Evolutionary conservation across 2,113 vertebrate species (phyloP), one percentile per base, ranked within the genome.

Genomic region (Picathartes gymnocephalus): DNA sequence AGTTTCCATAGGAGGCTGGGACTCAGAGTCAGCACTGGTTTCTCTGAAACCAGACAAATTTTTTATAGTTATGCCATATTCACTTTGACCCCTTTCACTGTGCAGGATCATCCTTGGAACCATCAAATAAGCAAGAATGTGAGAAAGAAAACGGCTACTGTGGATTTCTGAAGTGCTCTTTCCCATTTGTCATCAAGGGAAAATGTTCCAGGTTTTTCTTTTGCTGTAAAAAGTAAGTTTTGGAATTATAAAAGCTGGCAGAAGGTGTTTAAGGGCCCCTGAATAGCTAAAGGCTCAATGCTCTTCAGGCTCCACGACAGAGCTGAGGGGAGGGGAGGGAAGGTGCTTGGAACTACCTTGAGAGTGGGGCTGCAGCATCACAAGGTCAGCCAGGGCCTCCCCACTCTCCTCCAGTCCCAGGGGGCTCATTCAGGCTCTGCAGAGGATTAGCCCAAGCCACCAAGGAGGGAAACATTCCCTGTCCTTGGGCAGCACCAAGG

Each of bases 171-270:
- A 35, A 35, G 0, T 86, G 82, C 25, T 0, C 2, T 2, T 65
- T 50, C 16, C 61, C 37, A 21, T 66, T 0, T 35, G 3, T 0
- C 35, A 22, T 35, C 2, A 0, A 0, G 0, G 82, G 82, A 58
- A 76, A 10, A 37, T 86, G 71, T n/a, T 58, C 64, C 11, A 28
- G 1, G 7, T 18, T 68, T 1, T 15, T 0, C 24, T 40, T 13
- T 35, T 86, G 83, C 53, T 86, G 83, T 53, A 76, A 50, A 50
- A 35, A 0, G 83, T 58, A 44, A 68, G 61, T 76, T 37, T 37
- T 22, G 11, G 6, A 30, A 35, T 25, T 42, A 9, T 4, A 50
- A 35, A 58, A 42, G 13, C 6, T 50, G 10, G n/a, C n/a, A n/a
- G n/a, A 48, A 20, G 16, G 3, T 9, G 2, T 47, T 84, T 15